Evolutionary conservation across 2,888 invertebrate genomes (phyloP).

Genomic region (Aphidoletes aphidimyza): DNA sequence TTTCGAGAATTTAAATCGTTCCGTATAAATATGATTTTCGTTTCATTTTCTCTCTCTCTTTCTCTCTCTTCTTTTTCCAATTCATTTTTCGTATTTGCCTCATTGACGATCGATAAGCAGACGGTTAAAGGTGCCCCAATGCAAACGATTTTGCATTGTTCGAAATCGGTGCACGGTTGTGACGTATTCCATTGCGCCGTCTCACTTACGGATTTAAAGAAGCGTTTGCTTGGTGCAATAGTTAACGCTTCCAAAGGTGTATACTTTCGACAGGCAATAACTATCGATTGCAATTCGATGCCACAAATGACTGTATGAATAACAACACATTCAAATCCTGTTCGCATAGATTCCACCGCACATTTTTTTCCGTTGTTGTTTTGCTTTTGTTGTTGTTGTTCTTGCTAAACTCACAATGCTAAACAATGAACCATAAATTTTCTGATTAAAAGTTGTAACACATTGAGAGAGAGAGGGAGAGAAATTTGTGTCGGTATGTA

Average conservation of each 20-base stretch:
- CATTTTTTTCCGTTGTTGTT: neutral
- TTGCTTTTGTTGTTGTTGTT: too few species aligned
- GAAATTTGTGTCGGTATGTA: neutral
- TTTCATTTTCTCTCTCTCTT: neutral
- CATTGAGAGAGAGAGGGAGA: too few species aligned
- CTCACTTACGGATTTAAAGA: neutral
- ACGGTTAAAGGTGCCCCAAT: neutral
- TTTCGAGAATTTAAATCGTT: slow-evolving; percentile 3
- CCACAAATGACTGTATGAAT: neutral
- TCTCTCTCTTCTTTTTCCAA: too few species aligned
- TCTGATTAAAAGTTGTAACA: neutral
- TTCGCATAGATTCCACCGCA: neutral
- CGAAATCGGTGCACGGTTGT: neutral
- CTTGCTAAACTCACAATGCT: too few species aligned
- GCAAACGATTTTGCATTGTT: neutral
- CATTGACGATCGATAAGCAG: neutral
- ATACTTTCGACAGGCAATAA: neutral
- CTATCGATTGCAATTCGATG: neutral
- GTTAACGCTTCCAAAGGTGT: slow-evolving; percentile 17
- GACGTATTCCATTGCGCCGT: neutral
- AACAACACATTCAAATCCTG: neutral
- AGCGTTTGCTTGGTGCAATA: slow-evolving; percentile 19
- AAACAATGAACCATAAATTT: slow-evolving; percentile 53
- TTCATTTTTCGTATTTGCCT: too few species aligned
- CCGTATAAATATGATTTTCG: neutral